Conservation (phyloP, 2,797 vertebrate genomes). For the Silurus lanzhouensis region DNA sequence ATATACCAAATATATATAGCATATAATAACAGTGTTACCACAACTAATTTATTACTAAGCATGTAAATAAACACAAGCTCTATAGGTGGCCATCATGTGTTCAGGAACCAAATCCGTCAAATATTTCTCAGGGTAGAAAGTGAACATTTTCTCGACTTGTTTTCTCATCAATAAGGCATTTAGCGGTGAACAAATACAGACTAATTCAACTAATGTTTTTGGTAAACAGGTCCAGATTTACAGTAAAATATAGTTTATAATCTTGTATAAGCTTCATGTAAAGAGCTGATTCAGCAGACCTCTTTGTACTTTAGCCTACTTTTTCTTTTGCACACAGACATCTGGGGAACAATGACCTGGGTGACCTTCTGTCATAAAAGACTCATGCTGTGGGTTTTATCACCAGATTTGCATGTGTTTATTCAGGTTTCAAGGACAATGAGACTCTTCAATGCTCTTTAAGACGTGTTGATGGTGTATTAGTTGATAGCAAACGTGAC, state of each 20-base stretch:
- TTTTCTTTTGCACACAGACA: neutral
- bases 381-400: neutral
- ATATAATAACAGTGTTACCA: no score
- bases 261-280: neutral
- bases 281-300: neutral
- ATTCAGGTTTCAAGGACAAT: neutral
- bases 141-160: neutral
- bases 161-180: neutral
- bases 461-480: neutral
- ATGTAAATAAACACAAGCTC: neutral
- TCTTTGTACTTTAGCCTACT: constrained; percentile 9
- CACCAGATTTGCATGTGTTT: neutral
- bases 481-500: neutral
- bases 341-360: neutral
- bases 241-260: neutral
- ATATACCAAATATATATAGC: no score
- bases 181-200: neutral
- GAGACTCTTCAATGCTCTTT: neutral
- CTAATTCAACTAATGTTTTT: neutral
- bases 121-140: neutral
- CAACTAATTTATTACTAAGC: no score
- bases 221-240: neutral
- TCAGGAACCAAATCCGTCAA: neutral
- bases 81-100: neutral
- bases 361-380: neutral